Evolutionary conservation across 64 coral and sea anemone genomes (phyloP), one percentile per base, ranked within the genome.

Genomic region (Porites australiensis): DNA sequence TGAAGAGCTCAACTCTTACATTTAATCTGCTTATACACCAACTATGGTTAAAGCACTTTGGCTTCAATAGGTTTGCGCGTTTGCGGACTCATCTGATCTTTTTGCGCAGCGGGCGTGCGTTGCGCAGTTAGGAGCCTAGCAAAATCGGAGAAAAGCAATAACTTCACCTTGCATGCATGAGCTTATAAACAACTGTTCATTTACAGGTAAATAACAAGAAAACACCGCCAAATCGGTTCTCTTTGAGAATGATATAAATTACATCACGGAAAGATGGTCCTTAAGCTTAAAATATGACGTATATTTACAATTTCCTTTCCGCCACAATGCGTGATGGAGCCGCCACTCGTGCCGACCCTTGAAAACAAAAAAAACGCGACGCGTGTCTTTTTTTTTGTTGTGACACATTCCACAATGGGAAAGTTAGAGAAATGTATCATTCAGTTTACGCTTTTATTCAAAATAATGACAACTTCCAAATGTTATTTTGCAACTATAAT

Each of bases 221-320:
- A 58, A 80, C 53, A 54, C 77, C 77, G 20, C 77, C 3, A 37
- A 15, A 80, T 80, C 77, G 77, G 77, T 80, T 80, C 55, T 80
- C 77, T 80, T 80, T 62, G 77, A 80, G 54, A 44, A 13, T 59
- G 50, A 13, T 80, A 45, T 61, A 80, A 80, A 80, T 80, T 60
- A 80, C 3, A 80, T 80, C 54, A 80, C 5, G 2, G 23, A 27
- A 80, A 80, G 77, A 60, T 58, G 21, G 11, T 11, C 13, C 61
- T 62, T 60, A 62, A 80, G 57, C 37, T 60, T 60, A 5, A 43
- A 80, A 80, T 80, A 44, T 80, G 77, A 61, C 57, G 55, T 16
- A 9, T 13, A 80, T 61, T 54, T 15, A 80, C 55, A 4, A 80
- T 58, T 80, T 80, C 23, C 22, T 80, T 21, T 80, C 57, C 77